Percentiles rank a stretch among this genome's conserved stretches.
Evolutionary conservation across 2,888 invertebrate species (phyloP).

Genomic region (Cephalotes varians): DNA sequence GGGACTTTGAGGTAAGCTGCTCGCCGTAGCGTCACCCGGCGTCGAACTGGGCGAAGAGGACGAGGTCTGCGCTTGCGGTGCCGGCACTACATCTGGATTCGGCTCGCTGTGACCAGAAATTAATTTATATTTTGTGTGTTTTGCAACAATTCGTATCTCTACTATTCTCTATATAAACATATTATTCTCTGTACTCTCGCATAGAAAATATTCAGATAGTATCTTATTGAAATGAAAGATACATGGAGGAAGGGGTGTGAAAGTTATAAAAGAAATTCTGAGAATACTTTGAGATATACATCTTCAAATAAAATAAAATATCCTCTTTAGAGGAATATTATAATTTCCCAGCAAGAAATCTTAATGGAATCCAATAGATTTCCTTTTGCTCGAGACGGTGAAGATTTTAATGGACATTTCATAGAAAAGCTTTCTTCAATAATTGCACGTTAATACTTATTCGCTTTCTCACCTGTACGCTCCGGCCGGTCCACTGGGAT

Average conservation of each 20-base stretch:
- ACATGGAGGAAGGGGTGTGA: too few relatives aligned
- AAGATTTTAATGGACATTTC: background rate
- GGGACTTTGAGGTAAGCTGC: conserved; percentile 88
- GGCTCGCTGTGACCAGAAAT: conserved; percentile 88
- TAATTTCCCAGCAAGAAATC: background rate
- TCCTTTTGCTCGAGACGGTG: background rate
- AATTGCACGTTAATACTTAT: background rate
- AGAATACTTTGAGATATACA: background rate
- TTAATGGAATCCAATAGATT: background rate
- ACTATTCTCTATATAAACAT: background rate
- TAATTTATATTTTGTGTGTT: conserved; percentile 25
- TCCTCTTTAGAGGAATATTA: background rate
- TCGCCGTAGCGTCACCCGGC: conserved; percentile 87
- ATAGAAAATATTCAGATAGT: background rate
- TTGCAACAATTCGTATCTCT: background rate
- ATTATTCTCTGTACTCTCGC: background rate
- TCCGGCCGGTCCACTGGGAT: conserved; percentile 94
- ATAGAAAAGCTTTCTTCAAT: conserved; percentile 28
- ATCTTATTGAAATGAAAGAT: background rate
- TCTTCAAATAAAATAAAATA: background rate
- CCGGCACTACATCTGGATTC: conserved; percentile 92
- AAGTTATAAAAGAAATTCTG: background rate
- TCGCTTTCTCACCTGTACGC: conserved; percentile 87
- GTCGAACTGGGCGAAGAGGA: conserved; percentile 90
- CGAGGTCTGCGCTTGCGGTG: conserved; percentile 93